These are phyloP conservation scores for Cephus pygmeus DNA, from an alignment of 2,888 invertebrate species.

Conservation along the genomic window DNA sequence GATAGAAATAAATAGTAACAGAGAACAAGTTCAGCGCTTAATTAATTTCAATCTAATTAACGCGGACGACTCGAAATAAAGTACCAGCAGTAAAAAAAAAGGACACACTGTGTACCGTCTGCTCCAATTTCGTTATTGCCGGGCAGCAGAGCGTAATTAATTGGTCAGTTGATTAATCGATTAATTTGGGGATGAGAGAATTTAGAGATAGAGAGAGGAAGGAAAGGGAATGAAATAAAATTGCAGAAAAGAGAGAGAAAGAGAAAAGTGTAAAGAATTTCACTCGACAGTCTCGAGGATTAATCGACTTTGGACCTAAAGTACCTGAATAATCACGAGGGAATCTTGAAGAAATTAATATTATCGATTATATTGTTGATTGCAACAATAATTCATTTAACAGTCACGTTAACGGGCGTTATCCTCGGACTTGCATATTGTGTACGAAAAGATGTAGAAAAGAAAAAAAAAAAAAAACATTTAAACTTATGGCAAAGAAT, in stretches of 20 bases:
- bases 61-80: slow-evolving; percentile 42
- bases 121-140: not conserved
- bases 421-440: not conserved
- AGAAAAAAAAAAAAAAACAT: not conserved
- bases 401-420: not conserved
- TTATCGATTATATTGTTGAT: not conserved
- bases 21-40: too few relatives aligned
- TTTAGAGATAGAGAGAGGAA: slow-evolving; percentile 3
- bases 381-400: not conserved
- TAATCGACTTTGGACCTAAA: not conserved
- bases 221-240: too few relatives aligned
- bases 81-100: slow-evolving; percentile 38
- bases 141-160: not conserved
- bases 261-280: not conserved
- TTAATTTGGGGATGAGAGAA: slow-evolving; percentile 22
- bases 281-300: not conserved
- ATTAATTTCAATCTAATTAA: too few relatives aligned
- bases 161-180: slow-evolving; percentile 19
- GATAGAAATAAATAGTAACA: too few relatives aligned
- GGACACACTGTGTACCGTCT: slow-evolving; percentile 17
- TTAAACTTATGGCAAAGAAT: not conserved
- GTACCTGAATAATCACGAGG: not conserved
- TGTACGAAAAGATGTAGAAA: not conserved
- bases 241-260: slow-evolving; percentile 8
- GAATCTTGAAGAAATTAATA: not conserved